phyloP scores from a whole-genome alignment of 1,140 invertebrate species.

The Himalopsyche phryganea region DNA sequence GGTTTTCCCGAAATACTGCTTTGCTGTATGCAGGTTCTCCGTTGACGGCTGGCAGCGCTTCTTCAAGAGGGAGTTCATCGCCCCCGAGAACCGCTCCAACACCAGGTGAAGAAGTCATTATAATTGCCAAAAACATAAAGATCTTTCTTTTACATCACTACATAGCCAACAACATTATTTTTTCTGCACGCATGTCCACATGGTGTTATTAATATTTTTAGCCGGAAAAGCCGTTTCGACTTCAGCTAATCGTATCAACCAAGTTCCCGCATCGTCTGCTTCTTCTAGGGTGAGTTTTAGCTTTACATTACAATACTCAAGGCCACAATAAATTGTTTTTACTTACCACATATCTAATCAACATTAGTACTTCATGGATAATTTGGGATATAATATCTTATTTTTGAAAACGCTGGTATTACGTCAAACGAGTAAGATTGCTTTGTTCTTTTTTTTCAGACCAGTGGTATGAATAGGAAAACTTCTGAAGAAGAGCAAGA shows the following conservation, averaged over 20 bases:
- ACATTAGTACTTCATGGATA: too few relatives aligned
- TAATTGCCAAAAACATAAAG: not conserved
- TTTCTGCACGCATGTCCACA: not conserved
- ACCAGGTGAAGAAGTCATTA: not conserved
- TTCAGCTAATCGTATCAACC: too few relatives aligned
- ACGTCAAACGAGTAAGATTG: too few relatives aligned
- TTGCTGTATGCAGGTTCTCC: constrained; percentile 28
- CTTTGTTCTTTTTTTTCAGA: constrained; percentile 4
- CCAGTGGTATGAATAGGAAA: constrained; percentile 20
- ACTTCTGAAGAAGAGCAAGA: constrained; percentile 25
- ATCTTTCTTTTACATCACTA: not conserved
- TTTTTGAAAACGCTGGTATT: too few relatives aligned
- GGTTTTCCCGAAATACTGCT: too few relatives aligned
- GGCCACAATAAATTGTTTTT: too few relatives aligned
- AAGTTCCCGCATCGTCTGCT: too few relatives aligned
- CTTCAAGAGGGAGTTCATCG: constrained; percentile 29
- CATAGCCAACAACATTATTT: not conserved
- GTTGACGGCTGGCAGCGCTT: constrained; percentile 27
- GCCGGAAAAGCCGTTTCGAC: too few relatives aligned
- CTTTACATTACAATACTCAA: too few relatives aligned
- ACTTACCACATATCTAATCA: too few relatives aligned
- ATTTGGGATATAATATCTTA: too few relatives aligned
- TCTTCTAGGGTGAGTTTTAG: too few relatives aligned
- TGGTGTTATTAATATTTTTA: not conserved
- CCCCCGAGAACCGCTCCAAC: constrained; percentile 14